Evolutionary conservation across 2,888 invertebrate species (phyloP).

Genomic region (Operophtera brumata): DNA sequence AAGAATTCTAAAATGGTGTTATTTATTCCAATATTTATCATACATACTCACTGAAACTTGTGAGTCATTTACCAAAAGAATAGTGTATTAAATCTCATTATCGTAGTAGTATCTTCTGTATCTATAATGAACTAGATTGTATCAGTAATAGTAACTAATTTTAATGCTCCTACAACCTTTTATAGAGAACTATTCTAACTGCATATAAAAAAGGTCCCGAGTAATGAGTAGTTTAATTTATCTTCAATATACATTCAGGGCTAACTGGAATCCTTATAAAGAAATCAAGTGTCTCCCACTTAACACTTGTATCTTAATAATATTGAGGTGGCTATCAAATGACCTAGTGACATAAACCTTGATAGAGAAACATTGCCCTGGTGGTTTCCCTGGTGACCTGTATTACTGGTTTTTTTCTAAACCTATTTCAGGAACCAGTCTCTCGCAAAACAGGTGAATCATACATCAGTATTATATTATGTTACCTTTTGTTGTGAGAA

Average conservation of each 20-base stretch:
- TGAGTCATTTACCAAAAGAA: too few species aligned
- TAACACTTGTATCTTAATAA: background rate
- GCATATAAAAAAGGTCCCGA: slow-evolving; percentile 33
- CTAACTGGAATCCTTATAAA: slow-evolving; percentile 56
- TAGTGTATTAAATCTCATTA: too few species aligned
- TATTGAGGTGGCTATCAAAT: background rate
- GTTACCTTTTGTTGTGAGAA: too few species aligned
- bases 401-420: too few species aligned
- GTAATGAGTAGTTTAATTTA: slow-evolving; percentile 37
- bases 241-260: slow-evolving; percentile 56
- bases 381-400: too few species aligned
- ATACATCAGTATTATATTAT: too few species aligned
- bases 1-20: background rate
- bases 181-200: slow-evolving; percentile 40
- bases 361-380: background rate
- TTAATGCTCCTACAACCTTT: slow-evolving; percentile 42
- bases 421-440: too few species aligned
- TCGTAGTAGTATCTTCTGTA: too few species aligned
- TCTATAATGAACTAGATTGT: too few species aligned
- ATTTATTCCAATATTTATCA: slow-evolving; percentile 17
- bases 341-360: too few species aligned
- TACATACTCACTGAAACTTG: background rate
- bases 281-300: slow-evolving; percentile 21
- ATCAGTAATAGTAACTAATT: too few species aligned
- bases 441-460: too few species aligned